phyloP scores from a whole-genome alignment of 2,888 invertebrate species.

The Meteorus colon region DNA sequence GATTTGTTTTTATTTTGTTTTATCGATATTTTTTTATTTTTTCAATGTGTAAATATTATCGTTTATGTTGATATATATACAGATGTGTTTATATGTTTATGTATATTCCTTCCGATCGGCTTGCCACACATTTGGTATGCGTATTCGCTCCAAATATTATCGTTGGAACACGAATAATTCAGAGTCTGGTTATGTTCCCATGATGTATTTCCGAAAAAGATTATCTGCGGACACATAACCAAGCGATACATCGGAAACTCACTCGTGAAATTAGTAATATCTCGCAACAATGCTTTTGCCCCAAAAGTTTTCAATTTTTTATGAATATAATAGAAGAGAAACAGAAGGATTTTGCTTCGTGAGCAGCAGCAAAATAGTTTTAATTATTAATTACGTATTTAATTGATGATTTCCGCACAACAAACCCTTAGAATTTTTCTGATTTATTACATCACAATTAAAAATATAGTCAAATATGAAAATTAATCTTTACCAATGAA shows the following conservation, averaged over 20 bases:
- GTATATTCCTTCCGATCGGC: slow-evolving; percentile 19
- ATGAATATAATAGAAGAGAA: too few relatives aligned
- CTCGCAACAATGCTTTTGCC: slow-evolving; percentile 19
- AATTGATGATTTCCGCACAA: too few relatives aligned
- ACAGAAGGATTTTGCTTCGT: too few relatives aligned
- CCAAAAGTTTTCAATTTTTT: too few relatives aligned
- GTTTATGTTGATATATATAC: background rate
- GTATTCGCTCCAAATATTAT: slow-evolving; percentile 37
- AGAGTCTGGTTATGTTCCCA: slow-evolving; percentile 54
- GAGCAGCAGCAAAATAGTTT: too few relatives aligned
- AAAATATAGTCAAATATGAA: too few relatives aligned
- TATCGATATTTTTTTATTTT: slow-evolving; percentile 12
- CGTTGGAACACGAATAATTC: slow-evolving; percentile 48
- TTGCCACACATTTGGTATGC: slow-evolving; percentile 38
- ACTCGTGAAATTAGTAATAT: slow-evolving; percentile 41
- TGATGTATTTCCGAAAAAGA: slow-evolving; percentile 36
- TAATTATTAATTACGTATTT: too few relatives aligned
- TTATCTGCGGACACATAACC: slow-evolving; percentile 35
- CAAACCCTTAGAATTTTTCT: too few relatives aligned
- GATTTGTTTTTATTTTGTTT: background rate
- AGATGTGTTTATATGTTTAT: background rate
- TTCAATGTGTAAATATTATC: background rate
- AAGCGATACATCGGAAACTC: slow-evolving; percentile 34
- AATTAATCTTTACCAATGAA: too few relatives aligned
- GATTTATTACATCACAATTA: too few relatives aligned